These are phyloP conservation scores for Sphecodes monilicornis DNA, from an alignment of 2,888 invertebrate genomes.

Conservation along the genomic window DNA sequence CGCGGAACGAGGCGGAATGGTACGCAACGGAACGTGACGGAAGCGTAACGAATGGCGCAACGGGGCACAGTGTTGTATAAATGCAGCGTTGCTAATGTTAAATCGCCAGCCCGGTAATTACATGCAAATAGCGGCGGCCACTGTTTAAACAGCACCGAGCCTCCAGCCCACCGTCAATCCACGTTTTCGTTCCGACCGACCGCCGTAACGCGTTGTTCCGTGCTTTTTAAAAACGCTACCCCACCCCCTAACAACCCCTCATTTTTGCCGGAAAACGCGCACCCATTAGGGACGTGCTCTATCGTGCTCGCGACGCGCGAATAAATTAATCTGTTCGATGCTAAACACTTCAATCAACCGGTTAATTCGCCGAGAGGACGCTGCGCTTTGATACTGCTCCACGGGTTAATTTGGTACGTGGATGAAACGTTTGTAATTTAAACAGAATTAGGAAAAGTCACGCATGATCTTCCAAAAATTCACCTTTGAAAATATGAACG, in stretches of 20 bases:
- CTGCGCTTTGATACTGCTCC: not conserved
- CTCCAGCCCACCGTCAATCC: slow-evolving; percentile 50
- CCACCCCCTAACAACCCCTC: not conserved
- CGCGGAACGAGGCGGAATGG: slow-evolving; percentile 45
- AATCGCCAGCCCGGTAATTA: slow-evolving; percentile 78
- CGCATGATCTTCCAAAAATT: too few relatives aligned
- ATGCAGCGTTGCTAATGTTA: slow-evolving; percentile 78
- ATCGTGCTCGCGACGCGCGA: not conserved
- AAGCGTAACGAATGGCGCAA: slow-evolving; percentile 73
- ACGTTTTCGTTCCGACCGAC: slow-evolving; percentile 52
- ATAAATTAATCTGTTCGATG: slow-evolving; percentile 5
- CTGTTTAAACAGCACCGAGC: slow-evolving; percentile 75
- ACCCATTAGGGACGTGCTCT: not conserved
- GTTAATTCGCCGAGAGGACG: not conserved
- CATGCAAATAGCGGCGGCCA: slow-evolving; percentile 77
- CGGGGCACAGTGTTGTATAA: slow-evolving; percentile 73
- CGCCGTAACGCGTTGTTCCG: slow-evolving; percentile 52
- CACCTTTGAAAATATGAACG: not conserved
- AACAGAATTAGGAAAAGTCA: too few relatives aligned
- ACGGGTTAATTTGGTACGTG: not conserved
- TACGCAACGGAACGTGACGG: slow-evolving; percentile 59
- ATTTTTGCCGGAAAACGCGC: slow-evolving; percentile 25
- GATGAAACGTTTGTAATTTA: not conserved
- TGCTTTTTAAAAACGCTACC: slow-evolving; percentile 55
- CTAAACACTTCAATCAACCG: not conserved